These are phyloP conservation scores for Telenomus remus DNA, from an alignment of 1,140 invertebrate species.

Conservation along the genomic window DNA sequence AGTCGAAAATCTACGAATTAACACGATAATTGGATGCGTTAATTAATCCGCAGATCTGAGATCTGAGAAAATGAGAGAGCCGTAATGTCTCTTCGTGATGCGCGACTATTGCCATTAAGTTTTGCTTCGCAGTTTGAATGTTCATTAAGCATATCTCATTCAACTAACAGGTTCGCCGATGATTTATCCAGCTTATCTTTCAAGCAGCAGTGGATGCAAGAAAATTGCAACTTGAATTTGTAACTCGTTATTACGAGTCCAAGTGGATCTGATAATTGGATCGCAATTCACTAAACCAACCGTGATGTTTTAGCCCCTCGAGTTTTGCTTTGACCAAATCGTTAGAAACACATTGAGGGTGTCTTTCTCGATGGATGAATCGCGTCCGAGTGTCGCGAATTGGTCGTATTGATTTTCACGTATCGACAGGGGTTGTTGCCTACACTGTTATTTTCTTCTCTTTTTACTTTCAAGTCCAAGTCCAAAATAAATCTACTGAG, in stretches of 20 bases:
- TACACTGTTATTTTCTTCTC: neutral
- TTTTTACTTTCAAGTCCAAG: slow-evolving; percentile 6
- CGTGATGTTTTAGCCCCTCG: slow-evolving; percentile 19
- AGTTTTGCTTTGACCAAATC: slow-evolving; percentile 28
- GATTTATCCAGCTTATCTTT: slow-evolving; percentile 8
- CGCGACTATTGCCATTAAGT: slow-evolving; percentile 23
- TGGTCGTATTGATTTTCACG: slow-evolving; percentile 39
- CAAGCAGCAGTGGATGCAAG: too few relatives aligned
- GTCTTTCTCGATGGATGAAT: slow-evolving; percentile 36
- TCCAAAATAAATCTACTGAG: slow-evolving; percentile 22
- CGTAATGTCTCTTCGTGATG: slow-evolving; percentile 6
- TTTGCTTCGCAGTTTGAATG: slow-evolving; percentile 1
- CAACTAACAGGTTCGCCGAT: slow-evolving; percentile 7
- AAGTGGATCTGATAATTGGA: too few relatives aligned
- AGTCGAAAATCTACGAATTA: slow-evolving; percentile 26
- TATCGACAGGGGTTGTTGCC: slow-evolving; percentile 12
- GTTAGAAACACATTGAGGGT: slow-evolving; percentile 34
- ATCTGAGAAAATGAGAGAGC: slow-evolving; percentile 1
- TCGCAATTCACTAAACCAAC: too few relatives aligned
- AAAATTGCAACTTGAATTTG: too few relatives aligned
- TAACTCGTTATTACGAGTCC: too few relatives aligned
- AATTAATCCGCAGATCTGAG: slow-evolving; percentile 24
- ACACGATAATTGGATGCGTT: slow-evolving; percentile 4
- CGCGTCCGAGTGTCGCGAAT: slow-evolving; percentile 33
- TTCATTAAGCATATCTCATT: slow-evolving; percentile 26